These are phyloP conservation scores for Heloderma charlesbogerti DNA, from an alignment of 2,113 vertebrate genomes.

Conservation along the genomic window DNA sequence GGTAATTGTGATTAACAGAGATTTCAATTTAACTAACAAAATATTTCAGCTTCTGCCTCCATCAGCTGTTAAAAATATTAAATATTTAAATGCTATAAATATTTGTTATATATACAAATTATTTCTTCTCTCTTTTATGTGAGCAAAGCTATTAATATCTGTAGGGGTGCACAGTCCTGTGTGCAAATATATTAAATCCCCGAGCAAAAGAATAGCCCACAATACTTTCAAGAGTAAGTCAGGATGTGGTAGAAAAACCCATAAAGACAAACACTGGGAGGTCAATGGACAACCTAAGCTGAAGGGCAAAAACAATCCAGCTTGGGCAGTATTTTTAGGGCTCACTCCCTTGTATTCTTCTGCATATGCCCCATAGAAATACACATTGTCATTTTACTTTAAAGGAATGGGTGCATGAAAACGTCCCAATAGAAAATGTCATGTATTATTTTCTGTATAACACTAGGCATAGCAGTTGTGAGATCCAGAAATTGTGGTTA, in stretches of 20 bases:
- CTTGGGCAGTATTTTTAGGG: neutral
- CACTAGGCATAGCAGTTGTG: neutral
- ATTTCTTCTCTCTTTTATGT: neutral
- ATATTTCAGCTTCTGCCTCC: too few species aligned
- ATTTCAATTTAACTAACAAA: too few species aligned
- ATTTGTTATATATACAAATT: too few species aligned
- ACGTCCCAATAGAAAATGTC: neutral
- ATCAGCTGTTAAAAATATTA: too few species aligned
- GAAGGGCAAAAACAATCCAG: neutral
- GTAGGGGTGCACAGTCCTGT: neutral
- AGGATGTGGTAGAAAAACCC: neutral
- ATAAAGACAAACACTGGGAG: neutral
- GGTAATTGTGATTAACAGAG: too few species aligned
- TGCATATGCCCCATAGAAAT: neutral
- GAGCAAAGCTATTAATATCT: neutral
- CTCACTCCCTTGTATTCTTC: neutral
- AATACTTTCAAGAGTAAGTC: neutral
- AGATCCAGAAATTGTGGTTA: neutral
- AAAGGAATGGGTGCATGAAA: neutral
- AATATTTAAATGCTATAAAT: too few species aligned
- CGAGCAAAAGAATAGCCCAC: neutral
- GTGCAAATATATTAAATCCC: neutral
- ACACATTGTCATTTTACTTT: neutral
- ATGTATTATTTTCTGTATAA: neutral
- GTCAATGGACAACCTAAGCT: neutral